Conservation (phyloP, 2,888 invertebrate species). For the Aleiodes testaceus region DNA sequence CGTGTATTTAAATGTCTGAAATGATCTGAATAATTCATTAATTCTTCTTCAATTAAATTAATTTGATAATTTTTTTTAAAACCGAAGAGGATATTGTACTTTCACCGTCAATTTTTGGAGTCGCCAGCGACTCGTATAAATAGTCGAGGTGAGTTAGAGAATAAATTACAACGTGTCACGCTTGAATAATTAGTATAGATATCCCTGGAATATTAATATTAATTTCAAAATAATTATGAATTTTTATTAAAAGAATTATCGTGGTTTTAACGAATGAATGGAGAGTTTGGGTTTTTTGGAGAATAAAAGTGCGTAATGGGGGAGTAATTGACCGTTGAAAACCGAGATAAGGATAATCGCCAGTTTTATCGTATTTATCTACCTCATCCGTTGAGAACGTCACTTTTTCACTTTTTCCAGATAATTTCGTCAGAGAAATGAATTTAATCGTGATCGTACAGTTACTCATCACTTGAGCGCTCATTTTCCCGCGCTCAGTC, state of each 20-base stretch:
- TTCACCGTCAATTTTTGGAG: slow-evolving; percentile 27
- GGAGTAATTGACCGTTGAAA: slow-evolving; percentile 13
- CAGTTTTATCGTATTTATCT: slow-evolving; percentile 26
- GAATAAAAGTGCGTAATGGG: background rate
- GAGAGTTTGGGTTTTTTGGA: no score
- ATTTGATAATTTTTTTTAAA: background rate
- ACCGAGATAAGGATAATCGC: slow-evolving; percentile 28
- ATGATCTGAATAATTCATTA: background rate
- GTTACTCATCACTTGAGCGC: slow-evolving; percentile 21
- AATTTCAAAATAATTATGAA: slow-evolving; percentile 1
- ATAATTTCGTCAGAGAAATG: background rate
- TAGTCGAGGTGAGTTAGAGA: slow-evolving; percentile 25
- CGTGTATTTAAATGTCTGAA: slow-evolving; percentile 5
- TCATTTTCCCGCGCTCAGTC: slow-evolving; percentile 10
- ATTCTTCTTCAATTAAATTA: background rate
- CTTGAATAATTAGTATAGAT: background rate
- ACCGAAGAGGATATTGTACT: slow-evolving; percentile 8
- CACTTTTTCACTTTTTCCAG: background rate
- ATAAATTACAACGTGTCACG: background rate
- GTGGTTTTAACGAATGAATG: background rate
- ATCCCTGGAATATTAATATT: background rate
- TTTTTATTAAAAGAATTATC: background rate
- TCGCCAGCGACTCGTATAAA: slow-evolving; percentile 16
- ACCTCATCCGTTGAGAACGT: slow-evolving; percentile 15
- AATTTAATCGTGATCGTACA: slow-evolving; percentile 1